Percentiles rank a stretch among this genome's conserved stretches.
These are phyloP conservation scores for Apodemia mormo DNA, from an alignment of 2,888 invertebrate species.

Conservation along the genomic window DNA sequence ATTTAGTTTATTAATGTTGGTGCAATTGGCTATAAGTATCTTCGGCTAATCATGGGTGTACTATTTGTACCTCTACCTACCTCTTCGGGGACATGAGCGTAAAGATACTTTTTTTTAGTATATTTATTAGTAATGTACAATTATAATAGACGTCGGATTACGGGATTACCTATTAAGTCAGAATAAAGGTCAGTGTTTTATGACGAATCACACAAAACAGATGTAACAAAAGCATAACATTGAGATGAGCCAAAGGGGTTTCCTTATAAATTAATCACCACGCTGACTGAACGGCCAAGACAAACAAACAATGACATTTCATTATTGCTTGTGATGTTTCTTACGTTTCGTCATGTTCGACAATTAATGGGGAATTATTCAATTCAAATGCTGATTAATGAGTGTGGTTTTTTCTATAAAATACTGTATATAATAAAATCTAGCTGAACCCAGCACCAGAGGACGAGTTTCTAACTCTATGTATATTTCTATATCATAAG, in stretches of 20 bases:
- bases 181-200: slow-evolving; percentile 1
- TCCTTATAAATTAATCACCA: slow-evolving; percentile 17
- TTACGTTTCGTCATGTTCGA: neutral
- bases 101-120: no score
- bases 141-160: neutral
- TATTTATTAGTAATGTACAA: no score
- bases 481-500: no score
- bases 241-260: slow-evolving; percentile 12
- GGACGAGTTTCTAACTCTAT: no score
- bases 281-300: neutral
- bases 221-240: slow-evolving; percentile 17
- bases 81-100: no score
- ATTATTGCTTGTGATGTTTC: neutral
- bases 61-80: no score
- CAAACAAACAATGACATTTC: slow-evolving; percentile 1
- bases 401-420: no score
- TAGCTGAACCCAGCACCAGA: no score
- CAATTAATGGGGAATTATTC: neutral
- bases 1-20: no score
- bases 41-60: no score
- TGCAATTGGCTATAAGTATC: no score
- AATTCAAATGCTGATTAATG: neutral
- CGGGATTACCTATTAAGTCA: neutral
- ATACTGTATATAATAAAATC: no score
- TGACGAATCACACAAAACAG: neutral